phyloP scores from a whole-genome alignment of 2,797 vertebrate species.

The Intellagama lesueurii region DNA sequence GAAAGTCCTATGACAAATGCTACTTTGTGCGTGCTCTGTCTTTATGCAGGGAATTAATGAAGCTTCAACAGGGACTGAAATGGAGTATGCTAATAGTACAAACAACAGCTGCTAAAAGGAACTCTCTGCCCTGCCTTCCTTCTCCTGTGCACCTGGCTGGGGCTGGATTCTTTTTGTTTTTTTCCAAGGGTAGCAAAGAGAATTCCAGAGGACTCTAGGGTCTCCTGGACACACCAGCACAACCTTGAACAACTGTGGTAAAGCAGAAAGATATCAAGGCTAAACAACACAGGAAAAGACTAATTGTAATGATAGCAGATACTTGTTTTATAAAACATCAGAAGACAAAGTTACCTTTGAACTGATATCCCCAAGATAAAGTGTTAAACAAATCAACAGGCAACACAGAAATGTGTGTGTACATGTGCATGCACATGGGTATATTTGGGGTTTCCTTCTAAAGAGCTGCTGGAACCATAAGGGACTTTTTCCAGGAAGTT shows the following conservation, averaged over 20 bases:
- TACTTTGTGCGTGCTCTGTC: conserved; percentile 50
- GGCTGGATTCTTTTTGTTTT: neutral
- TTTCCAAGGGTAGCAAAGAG: neutral
- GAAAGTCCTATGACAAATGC: conserved; percentile 39
- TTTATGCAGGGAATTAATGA: conserved; percentile 50
- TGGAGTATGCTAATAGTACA: neutral
- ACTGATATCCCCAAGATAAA: neutral
- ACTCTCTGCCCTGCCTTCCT: neutral
- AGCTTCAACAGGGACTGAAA: conserved; percentile 39
- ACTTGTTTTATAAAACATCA: neutral
- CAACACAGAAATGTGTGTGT: neutral
- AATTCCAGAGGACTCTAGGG: neutral
- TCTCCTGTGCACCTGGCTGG: neutral
- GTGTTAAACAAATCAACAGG: neutral
- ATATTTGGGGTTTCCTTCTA: neutral
- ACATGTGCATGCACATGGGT: no score
- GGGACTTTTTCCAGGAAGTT: neutral
- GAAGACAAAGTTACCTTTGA: neutral
- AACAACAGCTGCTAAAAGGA: conserved; percentile 33
- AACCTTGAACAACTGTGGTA: neutral
- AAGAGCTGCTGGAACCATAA: neutral
- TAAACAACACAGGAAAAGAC: conserved; percentile 1
- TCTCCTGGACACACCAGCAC: neutral
- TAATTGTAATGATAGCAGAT: neutral
- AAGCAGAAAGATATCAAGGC: conserved; percentile 13